Conservation (phyloP, 2,888 invertebrate species). For the Melanostoma scalare region DNA sequence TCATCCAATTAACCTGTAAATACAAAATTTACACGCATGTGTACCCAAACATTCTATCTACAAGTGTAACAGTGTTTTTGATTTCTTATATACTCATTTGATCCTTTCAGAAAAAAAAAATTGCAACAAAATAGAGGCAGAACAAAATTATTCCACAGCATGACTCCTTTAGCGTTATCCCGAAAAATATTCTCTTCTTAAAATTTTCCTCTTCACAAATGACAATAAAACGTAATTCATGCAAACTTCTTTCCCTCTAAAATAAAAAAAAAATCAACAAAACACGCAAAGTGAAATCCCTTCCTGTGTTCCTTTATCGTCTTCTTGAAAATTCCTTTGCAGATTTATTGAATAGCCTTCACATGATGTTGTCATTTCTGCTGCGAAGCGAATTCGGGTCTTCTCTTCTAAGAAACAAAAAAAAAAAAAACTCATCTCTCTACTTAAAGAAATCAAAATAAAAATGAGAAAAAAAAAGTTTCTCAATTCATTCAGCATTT, state of each 20-base stretch:
- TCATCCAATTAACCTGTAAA: too few species aligned
- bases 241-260: not conserved
- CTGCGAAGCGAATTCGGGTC: not conserved
- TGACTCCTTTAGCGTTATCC: not conserved
- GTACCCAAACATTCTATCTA: too few species aligned
- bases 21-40: too few species aligned
- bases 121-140: not conserved
- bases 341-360: constrained; percentile 46
- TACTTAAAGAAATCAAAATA: not conserved
- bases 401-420: not conserved
- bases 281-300: constrained; percentile 14
- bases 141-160: not conserved
- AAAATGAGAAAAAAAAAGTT: not conserved
- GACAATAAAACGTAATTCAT: constrained; percentile 4
- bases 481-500: constrained; percentile 60
- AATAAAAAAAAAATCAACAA: not conserved
- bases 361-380: not conserved
- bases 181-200: not conserved
- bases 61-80: constrained; percentile 7
- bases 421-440: not conserved
- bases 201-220: not conserved
- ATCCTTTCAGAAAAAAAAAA: not conserved
- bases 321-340: constrained; percentile 12
- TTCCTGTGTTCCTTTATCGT: constrained; percentile 7
- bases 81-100: not conserved